Evolutionary conservation across 2,797 vertebrate species (phyloP), one percentile per base, ranked within the genome.

Genomic region (Lepilemur ruficaudatus): DNA sequence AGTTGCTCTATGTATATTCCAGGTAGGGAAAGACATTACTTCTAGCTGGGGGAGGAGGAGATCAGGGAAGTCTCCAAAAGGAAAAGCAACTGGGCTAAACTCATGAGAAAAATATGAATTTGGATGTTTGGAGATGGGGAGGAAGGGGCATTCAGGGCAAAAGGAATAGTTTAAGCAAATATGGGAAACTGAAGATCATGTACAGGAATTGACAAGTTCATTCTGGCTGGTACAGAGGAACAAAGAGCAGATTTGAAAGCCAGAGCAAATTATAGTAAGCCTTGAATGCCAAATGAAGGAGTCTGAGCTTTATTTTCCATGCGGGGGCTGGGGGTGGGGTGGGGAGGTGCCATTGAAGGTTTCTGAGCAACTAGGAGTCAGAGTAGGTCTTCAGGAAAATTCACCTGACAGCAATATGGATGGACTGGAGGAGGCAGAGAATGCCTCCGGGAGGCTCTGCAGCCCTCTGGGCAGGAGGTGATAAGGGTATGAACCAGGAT

Each of bases 151-250:
- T 59, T 86, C 7, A 35, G 18, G 63, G 57, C 8, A 48, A 67
- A 50, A 89, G 25, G 25, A 65, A n/a, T 9, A 22, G 57, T 61
- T 52, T 48, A 35, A 84, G 61, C 35, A 96, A 46, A 91, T 57
- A 41, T 25, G 55, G 85, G 57, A 87, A 91, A 91, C 8, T 9
- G 35, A 92, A 90, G 84, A 57, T 63, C 72, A 59, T 5, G 25
- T 28, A 10, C 0, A n/a, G 80, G 59, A 95, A 89, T 20, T 0
- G 30, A 18, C 32, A 65, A 63, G 14, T 93, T 87, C 75, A 82
- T 73, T 80, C 32, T 57, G 69, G 59, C 72, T 94, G 41, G 35
- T 12, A 18, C 9, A 35, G n/a, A 55, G 18, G 11, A 69, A 65
- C 38, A 63, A 86, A 72, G 63, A 67, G 41, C 79, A 69, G 61